Percentiles rank a stretch among this genome's conserved stretches.
phyloP scores from a whole-genome alignment of 2,113 vertebrate genomes.

The Rattus norvegicus region GRCr8 NC_086020.1:61018501-61019000 shows the following conservation, averaged over 20 bases:
- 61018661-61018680: not conserved
- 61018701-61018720: not conserved
- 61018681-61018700: not conserved
- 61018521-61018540: not conserved
- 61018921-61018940: not conserved
- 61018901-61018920: not conserved
- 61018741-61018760: not conserved
- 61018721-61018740: not conserved
- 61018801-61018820: not conserved
- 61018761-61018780: conserved; percentile 33
- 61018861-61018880: not conserved
- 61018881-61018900: not conserved
- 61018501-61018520: not conserved
- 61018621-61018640: not conserved
- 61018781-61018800: not conserved
- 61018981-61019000: not conserved
- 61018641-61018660: not conserved
- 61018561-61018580: not conserved
- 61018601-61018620: not conserved
- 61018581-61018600: not conserved
- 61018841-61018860: not conserved
- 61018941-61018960: not conserved
- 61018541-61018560: not conserved
- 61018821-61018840: not conserved
- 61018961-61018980: not conserved